These are phyloP conservation scores for Odocoileus hemionus DNA, from an alignment of 2,113 vertebrate species.

Conservation along the genomic window DNA sequence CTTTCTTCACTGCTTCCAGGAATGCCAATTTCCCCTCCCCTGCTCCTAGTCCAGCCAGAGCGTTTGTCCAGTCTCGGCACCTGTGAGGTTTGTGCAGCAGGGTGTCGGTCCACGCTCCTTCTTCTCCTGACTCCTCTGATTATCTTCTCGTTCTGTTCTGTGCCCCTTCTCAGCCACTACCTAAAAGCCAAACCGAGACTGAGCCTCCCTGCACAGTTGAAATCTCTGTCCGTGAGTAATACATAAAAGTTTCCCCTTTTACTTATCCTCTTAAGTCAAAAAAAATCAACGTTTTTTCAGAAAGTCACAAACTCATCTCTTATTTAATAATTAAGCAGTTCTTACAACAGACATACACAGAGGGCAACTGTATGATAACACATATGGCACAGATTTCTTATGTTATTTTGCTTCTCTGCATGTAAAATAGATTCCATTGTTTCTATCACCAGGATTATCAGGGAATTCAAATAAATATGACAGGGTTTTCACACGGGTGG, in stretches of 20 bases:
- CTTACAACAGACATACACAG: not conserved
- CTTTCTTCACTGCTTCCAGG: not conserved
- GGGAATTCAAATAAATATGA: slow-evolving; percentile 11
- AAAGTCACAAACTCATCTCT: not conserved
- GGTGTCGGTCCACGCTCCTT: accelerated
- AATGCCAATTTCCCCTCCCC: not conserved
- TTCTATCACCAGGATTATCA: not conserved
- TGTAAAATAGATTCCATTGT: not conserved
- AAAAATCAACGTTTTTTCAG: not conserved
- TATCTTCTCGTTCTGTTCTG: not conserved
- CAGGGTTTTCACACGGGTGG: not conserved
- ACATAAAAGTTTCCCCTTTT: not conserved
- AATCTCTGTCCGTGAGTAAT: not conserved
- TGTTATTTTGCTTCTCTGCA: not conserved
- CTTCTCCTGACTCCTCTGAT: too few relatives aligned
- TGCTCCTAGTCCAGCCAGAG: not conserved
- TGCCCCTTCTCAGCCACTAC: not conserved
- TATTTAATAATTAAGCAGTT: slow-evolving; percentile 3
- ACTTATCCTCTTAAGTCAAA: not conserved
- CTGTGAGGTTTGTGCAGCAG: not conserved
- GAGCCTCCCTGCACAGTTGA: not conserved
- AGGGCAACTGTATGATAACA: not conserved
- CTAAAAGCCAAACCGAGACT: not conserved
- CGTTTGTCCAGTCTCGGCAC: not conserved
- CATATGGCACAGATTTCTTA: not conserved